A percentile compares a stretch with the other conserved stretches of the same genome.
Conservation (phyloP, 2,113 vertebrate genomes). For the Elachura formosa region DNA sequence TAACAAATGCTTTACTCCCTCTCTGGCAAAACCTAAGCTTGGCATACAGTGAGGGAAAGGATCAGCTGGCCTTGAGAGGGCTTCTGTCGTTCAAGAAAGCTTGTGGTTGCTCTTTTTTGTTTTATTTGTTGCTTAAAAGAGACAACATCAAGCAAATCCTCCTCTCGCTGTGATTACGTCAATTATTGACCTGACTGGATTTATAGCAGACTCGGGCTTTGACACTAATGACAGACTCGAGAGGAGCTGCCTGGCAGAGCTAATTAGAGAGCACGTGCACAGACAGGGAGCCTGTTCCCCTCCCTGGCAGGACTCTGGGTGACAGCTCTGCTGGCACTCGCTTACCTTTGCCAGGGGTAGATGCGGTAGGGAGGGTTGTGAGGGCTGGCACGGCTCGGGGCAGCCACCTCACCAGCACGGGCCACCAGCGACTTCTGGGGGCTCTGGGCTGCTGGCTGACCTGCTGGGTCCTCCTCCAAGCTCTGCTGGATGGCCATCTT, state of each 20-base stretch:
- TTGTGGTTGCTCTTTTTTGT: not conserved
- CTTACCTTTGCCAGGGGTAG: conserved; percentile 75
- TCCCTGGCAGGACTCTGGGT: not conserved
- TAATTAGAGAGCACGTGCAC: not conserved
- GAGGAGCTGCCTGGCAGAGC: not conserved
- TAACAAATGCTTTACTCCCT: not conserved
- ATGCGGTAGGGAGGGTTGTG: conserved; percentile 56
- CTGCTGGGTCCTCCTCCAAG: conserved; percentile 63
- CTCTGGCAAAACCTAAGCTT: not conserved
- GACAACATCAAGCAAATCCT: not conserved
- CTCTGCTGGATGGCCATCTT: conserved; percentile 91
- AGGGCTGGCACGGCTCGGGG: not conserved
- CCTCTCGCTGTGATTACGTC: accelerated
- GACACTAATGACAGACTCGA: not conserved
- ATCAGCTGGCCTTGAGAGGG: not conserved
- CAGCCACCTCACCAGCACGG: not conserved
- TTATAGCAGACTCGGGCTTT: not conserved
- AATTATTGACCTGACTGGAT: not conserved
- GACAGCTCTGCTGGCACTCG: accelerated
- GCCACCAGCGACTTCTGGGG: conserved; percentile 25
- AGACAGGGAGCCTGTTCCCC: not conserved
- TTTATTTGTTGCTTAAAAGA: not conserved
- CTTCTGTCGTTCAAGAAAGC: not conserved
- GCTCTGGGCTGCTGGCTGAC: conserved; percentile 23
- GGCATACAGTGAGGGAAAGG: accelerated